Percentiles rank a stretch among this genome's conserved stretches.
Conservation (phyloP, 2,113 vertebrate species). For the Triplophysa tibetana region DNA sequence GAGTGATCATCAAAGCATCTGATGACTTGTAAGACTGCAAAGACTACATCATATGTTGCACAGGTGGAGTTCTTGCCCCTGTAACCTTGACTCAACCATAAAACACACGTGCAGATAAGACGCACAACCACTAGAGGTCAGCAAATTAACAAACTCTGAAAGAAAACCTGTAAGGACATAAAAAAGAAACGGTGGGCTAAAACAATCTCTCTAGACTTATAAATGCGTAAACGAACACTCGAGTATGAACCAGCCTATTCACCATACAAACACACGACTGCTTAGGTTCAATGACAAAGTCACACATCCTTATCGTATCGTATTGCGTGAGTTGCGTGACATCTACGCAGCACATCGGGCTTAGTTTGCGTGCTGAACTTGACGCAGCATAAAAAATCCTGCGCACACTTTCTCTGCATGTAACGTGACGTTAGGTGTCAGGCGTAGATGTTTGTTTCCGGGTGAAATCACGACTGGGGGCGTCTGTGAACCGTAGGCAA, state of each 20-base stretch:
- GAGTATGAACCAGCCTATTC: neutral
- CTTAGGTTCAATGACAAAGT: no score
- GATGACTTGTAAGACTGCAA: no score
- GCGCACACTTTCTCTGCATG: neutral
- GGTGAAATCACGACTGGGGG: slow-evolving; percentile 56
- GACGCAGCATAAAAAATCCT: neutral
- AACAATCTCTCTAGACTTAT: neutral
- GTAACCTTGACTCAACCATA: no score
- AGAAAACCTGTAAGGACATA: no score
- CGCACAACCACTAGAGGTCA: no score
- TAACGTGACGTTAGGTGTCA: neutral
- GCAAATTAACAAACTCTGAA: no score
- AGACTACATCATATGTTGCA: no score
- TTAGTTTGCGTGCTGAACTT: slow-evolving; percentile 9
- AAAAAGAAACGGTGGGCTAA: neutral
- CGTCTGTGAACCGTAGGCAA: neutral
- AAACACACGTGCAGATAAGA: no score
- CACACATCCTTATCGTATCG: neutral
- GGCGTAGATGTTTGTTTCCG: slow-evolving; percentile 58
- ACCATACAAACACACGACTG: neutral
- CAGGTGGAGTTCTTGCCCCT: no score
- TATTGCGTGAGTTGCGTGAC: neutral
- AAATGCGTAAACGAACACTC: neutral
- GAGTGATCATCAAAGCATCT: no score
- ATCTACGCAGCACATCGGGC: slow-evolving; percentile 9